A percentile compares a stretch with the other conserved stretches of the same genome.
phyloP scores from a whole-genome alignment of 2,797 vertebrate genomes.

The Decapterus maruadsi region DNA sequence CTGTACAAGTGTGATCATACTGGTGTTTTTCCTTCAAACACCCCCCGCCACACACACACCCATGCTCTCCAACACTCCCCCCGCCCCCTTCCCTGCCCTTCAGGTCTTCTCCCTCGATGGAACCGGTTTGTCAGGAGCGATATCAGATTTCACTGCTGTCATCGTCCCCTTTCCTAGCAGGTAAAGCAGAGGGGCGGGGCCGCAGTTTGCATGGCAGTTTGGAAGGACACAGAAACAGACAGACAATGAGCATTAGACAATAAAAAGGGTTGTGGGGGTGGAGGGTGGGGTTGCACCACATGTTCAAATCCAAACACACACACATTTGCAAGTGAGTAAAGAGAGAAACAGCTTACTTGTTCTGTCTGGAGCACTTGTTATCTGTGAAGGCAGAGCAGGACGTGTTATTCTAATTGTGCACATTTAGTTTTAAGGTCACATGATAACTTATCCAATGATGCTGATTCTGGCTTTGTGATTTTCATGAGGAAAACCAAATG shows the following conservation, averaged over 20 bases:
- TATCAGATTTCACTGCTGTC: constrained; percentile 82
- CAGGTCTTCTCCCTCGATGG: constrained; percentile 47
- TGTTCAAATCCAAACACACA: background rate
- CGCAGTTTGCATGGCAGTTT: constrained; percentile 28
- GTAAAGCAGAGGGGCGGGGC: constrained; percentile 34
- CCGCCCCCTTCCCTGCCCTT: constrained; percentile 32
- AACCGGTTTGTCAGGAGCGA: constrained; percentile 67
- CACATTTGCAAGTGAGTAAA: background rate
- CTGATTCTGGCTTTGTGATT: background rate
- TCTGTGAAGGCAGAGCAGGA: constrained; percentile 72
- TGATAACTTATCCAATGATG: background rate
- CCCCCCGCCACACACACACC: constrained; percentile 7
- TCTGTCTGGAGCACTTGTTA: constrained; percentile 66
- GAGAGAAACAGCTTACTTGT: constrained; percentile 68
- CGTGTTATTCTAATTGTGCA: constrained; percentile 22
- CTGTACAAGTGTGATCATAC: constrained; percentile 43
- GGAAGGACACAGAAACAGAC: background rate
- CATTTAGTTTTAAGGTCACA: background rate
- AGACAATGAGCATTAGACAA: background rate
- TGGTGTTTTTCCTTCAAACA: constrained; percentile 27
- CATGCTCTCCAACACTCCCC: background rate
- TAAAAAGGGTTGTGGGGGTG: background rate
- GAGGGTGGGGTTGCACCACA: background rate
- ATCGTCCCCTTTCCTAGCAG: constrained; percentile 71
- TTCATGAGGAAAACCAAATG: background rate